Evolutionary conservation across 2,888 invertebrate species (phyloP), one percentile per base, ranked within the genome.

Genomic region (Harmothoe impar): DNA sequence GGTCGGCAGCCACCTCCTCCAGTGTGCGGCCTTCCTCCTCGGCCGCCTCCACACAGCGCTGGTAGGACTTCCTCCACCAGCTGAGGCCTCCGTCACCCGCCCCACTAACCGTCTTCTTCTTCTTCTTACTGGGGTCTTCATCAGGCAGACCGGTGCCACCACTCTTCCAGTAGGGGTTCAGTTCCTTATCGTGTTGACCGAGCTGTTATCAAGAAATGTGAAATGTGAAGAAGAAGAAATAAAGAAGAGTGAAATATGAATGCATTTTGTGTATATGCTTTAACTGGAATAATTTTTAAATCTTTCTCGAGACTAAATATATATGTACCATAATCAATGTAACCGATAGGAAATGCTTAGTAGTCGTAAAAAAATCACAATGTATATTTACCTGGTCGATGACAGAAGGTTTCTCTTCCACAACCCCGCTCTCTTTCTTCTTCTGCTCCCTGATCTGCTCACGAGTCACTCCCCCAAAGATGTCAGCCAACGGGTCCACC

Each of bases 141-240:
- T 94, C 93, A 0, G 99, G 99, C 91, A 99, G 95, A 0, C 99
- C 99, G 89, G 97, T 97, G 0, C 99, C 99, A 81, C 98, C 98
- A 95, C 97, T 96, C 96, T 97, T 98, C 98, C 98, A 99, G 94
- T 98, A 98, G 0, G 98, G 98, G 96, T 99, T 99, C 90, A 99
- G 96, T 96, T 99, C 99, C 94, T 97, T 96, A 0, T 96, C 96
- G 95, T 97, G 97, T 92, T 97, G 97, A 0, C 97, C 97, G 25
- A 98, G 98, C 96, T 96, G 86, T 20, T 43, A 10, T 7, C 3
- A 43, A 43, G 43, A 43, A 43, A 43, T n/a, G n/a, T n/a, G n/a
- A n/a, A n/a, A n/a, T n/a, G 29, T n/a, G 52, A 12, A 52, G 43
- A 35, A 10, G n/a, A 81, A 81, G 17, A 35, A 92, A 81, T 12